phyloP scores from a whole-genome alignment of 1,140 invertebrate species.

The Micrasema minimum region DNA sequence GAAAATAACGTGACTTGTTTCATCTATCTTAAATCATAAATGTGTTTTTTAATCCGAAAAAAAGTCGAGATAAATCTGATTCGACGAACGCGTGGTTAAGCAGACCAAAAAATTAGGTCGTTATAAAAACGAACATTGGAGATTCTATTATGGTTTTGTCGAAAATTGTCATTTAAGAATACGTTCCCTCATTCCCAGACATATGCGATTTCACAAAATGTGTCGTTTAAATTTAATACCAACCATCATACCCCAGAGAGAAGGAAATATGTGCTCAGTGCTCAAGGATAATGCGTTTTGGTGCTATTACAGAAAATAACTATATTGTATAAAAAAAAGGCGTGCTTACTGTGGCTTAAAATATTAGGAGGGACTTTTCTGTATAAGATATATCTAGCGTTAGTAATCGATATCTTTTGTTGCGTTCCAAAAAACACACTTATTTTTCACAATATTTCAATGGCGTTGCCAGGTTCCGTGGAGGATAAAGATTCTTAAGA shows the following conservation, averaged over 20 bases:
- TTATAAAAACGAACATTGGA: neutral
- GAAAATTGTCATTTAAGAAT: slow-evolving; percentile 4
- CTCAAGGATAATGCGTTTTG: slow-evolving; percentile 1
- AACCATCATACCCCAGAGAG: neutral
- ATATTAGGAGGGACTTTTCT: neutral
- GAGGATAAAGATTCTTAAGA: slow-evolving; percentile 7
- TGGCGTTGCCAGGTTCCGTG: neutral
- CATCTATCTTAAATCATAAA: too few relatives aligned
- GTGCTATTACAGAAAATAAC: slow-evolving; percentile 28
- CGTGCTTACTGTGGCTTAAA: slow-evolving; percentile 17
- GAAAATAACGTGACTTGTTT: too few relatives aligned
- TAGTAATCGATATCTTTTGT: slow-evolving; percentile 20
- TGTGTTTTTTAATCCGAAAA: too few relatives aligned
- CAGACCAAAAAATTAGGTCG: neutral
- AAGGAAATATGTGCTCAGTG: neutral
- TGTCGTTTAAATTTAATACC: neutral
- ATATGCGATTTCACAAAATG: neutral
- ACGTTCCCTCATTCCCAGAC: neutral
- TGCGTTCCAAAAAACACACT: slow-evolving; percentile 12
- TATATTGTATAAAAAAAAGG: slow-evolving; percentile 10
- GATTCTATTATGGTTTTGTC: neutral
- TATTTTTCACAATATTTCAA: slow-evolving; percentile 4
- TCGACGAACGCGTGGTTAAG: neutral
- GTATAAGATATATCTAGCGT: neutral
- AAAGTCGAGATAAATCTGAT: neutral